Conservation (phyloP, 30 jellyfish, hydroid and myxozoan genomes). For the Rhopilema esculentum region DNA sequence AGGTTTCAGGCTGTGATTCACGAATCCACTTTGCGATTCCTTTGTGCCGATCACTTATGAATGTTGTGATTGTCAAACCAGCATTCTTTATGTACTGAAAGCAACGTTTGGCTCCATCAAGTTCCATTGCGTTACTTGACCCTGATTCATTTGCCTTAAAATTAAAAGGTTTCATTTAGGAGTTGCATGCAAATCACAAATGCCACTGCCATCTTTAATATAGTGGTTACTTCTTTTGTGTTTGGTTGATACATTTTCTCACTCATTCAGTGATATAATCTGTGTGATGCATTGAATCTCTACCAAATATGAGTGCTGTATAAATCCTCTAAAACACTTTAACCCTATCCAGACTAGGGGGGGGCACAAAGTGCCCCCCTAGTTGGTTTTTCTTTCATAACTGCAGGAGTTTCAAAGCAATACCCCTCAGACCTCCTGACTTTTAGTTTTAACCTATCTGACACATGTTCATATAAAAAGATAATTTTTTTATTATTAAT, state of each 20-base stretch:
- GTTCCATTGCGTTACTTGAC: slow-evolving; percentile 27
- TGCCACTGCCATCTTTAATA: slow-evolving; percentile 15
- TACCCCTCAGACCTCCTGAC: too few species aligned
- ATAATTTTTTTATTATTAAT: too few species aligned
- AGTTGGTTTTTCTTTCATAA: too few species aligned
- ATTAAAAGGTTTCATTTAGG: not conserved
- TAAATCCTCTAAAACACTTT: slow-evolving; percentile 11
- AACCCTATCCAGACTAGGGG: too few species aligned
- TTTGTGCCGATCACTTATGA: slow-evolving; percentile 20
- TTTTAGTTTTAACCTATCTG: too few species aligned
- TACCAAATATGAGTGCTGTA: not conserved
- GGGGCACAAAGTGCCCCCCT: too few species aligned
- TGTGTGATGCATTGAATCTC: slow-evolving; percentile 7
- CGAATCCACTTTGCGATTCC: slow-evolving; percentile 28
- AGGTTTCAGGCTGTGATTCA: slow-evolving; percentile 10
- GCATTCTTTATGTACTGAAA: not conserved
- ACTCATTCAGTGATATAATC: not conserved
- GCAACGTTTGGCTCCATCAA: slow-evolving; percentile 23
- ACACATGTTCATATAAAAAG: too few species aligned
- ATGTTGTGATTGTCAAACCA: slow-evolving; percentile 1
- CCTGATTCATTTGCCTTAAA: slow-evolving; percentile 48
- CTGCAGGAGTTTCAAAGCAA: too few species aligned
- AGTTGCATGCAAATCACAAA: not conserved
- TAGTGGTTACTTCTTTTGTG: not conserved
- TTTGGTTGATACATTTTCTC: slow-evolving; percentile 6